Evolutionary conservation across 2,888 invertebrate genomes (phyloP), one percentile per base, ranked within the genome.

Genomic region (Vandiemenella viatica): DNA sequence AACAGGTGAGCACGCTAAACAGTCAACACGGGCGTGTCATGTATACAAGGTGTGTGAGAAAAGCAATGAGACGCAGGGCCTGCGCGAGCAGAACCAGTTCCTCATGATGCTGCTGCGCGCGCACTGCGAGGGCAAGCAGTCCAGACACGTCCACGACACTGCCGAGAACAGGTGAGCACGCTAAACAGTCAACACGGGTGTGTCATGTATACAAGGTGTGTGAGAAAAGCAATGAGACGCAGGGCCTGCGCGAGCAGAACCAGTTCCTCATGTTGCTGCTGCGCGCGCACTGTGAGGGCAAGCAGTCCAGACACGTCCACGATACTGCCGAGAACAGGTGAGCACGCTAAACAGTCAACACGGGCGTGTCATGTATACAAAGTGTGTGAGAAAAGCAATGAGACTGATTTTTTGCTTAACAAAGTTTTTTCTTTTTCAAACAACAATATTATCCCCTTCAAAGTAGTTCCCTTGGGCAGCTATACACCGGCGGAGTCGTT

Each of bases 181-280:
- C 13, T 26, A 7, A 26, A 8, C 13, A 13, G 7, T 26, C n/a
- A n/a, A n/a, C n/a, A n/a, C n/a, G n/a, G n/a, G 52, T 48, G 40
- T 38, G n/a, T 40, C n/a, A n/a, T n/a, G n/a, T n/a, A n/a, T n/a
- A n/a, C n/a, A n/a, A n/a, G n/a, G n/a, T n/a, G n/a, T n/a, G n/a
- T n/a, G n/a, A n/a, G n/a, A n/a, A n/a, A n/a, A n/a, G 86, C 0
- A 86, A 84, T 4, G 86, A 88, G 62, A 81, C 84, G 26, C 76
- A 58, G 44, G 72, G 76, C 61, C 69, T 79, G 7, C 74, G 76
- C 40, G 91, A 91, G 59, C 89, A 90, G 64, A 91, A 91, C 65
- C 87, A 93, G 58, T 84, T 92, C 60, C 69, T 93, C 45, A 89
- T 96, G 88, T 86, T 88, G 77, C 66, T 91, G 1, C 66, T 96